Conservation (phyloP, 2,113 vertebrate species). For the Etheostoma cragini region DNA sequence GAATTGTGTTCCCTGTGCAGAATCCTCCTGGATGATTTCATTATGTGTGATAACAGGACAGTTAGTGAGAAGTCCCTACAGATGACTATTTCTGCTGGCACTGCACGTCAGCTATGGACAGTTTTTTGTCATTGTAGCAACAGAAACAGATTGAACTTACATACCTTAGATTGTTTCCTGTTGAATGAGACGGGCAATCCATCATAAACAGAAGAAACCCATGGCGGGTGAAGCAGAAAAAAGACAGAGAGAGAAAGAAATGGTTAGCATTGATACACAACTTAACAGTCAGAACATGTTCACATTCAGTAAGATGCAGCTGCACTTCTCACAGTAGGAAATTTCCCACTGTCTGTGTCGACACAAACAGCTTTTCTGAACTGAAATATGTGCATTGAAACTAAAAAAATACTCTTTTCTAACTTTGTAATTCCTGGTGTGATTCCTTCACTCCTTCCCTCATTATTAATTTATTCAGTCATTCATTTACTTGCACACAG, state of each 20-base stretch:
- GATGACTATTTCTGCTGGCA: conserved; percentile 17
- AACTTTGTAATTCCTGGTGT: not conserved
- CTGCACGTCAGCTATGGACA: not conserved
- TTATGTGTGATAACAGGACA: conserved; percentile 16
- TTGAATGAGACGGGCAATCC: conserved; percentile 26
- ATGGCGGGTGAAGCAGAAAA: conserved; percentile 13
- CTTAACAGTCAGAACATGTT: conserved; percentile 55
- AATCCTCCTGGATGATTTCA: conserved; percentile 21
- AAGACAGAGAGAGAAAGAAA: conserved; percentile 36
- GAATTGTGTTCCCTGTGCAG: conserved; percentile 9
- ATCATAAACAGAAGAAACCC: conserved; percentile 31
- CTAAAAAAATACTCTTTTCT: not conserved
- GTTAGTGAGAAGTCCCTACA: conserved; percentile 10
- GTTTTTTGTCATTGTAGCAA: conserved; percentile 5
- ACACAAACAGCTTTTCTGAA: conserved; percentile 22
- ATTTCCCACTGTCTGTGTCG: conserved; percentile 9
- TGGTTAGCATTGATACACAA: conserved; percentile 51
- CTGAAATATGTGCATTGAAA: conserved; percentile 1
- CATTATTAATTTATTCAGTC: conserved; percentile 31
- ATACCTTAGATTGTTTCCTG: conserved; percentile 87
- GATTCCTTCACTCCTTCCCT: conserved; percentile 8
- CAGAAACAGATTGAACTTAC: conserved; percentile 51
- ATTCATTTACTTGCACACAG: conserved; percentile 53
- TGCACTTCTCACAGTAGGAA: conserved; percentile 34
- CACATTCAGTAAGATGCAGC: conserved; percentile 29